Evolutionary conservation across 1,140 invertebrate genomes (phyloP), one percentile per base, ranked within the genome.

Genomic region (Ganaspis sp.): DNA sequence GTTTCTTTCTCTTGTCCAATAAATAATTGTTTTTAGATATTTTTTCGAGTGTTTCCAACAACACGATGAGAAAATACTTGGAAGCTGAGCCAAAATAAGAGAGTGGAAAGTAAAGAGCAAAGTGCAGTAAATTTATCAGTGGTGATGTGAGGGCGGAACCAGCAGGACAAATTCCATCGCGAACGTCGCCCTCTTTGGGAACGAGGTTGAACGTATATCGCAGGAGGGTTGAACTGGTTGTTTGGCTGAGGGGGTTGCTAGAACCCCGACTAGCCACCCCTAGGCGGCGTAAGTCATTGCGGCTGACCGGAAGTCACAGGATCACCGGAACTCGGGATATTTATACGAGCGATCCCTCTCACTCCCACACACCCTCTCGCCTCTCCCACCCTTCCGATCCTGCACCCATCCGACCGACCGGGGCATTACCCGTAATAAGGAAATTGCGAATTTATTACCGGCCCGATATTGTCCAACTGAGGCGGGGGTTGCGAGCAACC

Each of bases 381-480:
- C 73, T 70, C 29, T 29, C 42, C 40, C 49, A 45, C 72, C 38
- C 71, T 34, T n/a, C 34, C 71, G 34, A 11, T 64, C 64, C 45
- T 12, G 70, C 74, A 45, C 45, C 73, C 73, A 58, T 75, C 78
- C 81, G 76, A 82, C 86, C 88, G 85, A 90, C 90, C 90, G 90
- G 90, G 84, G 87, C 88, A 91, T 91, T 91, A 91, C 85, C 88
- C 89, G 90, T 90, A 91, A 91, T 91, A 91, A 91, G 90, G 90
- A 91, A 91, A 91, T 90, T 91, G 90, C 90, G 86, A 90, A 91
- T 91, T 91, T 91, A 91, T 91, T 91, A 90, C 90, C 85, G 78
- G 81, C 64, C 81, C 82, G 86, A 88, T 88, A 88, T 88, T 88
- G 85, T 87, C 83, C 84, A 76, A 78, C 75, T 74, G 77, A 75